Percentiles rank a stretch among this genome's conserved stretches.
Evolutionary conservation across 2,113 vertebrate genomes (phyloP).

Genomic region (Nothobranchius kuhntae): DNA sequence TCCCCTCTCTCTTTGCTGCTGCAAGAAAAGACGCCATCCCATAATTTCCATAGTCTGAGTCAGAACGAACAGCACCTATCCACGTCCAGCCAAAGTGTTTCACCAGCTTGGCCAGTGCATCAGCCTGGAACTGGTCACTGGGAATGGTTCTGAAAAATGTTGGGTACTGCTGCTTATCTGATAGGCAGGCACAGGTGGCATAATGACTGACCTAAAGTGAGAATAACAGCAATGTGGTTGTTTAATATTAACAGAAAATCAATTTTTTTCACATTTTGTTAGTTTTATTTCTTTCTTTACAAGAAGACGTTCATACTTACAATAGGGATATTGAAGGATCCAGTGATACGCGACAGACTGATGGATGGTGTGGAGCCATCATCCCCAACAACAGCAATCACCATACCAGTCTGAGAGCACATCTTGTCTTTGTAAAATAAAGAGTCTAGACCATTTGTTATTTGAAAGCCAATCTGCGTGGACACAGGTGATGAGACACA

Average conservation of each 20-base stretch:
- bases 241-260: neutral
- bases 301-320: constrained; percentile 33
- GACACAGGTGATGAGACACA: constrained; percentile 55
- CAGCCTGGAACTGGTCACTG: constrained; percentile 77
- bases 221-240: neutral
- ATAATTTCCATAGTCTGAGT: constrained; percentile 78
- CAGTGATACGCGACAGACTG: neutral
- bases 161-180: constrained; percentile 73
- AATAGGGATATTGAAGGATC: constrained; percentile 59
- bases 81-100: constrained; percentile 80
- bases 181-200: constrained; percentile 77
- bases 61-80: constrained; percentile 76
- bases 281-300: neutral
- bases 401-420: constrained; percentile 48
- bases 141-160: constrained; percentile 78
- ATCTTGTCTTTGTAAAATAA: constrained; percentile 11
- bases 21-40: constrained; percentile 71
- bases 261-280: neutral
- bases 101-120: constrained; percentile 69
- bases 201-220: constrained; percentile 72
- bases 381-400: neutral
- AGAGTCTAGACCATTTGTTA: constrained; percentile 4
- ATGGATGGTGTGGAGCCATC: constrained; percentile 5
- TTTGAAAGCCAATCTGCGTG: neutral
- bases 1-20: constrained; percentile 60